Percentiles rank a stretch among this genome's conserved stretches.
Evolutionary conservation across 2,797 vertebrate species (phyloP).

Genomic region (Staurois parvus): DNA sequence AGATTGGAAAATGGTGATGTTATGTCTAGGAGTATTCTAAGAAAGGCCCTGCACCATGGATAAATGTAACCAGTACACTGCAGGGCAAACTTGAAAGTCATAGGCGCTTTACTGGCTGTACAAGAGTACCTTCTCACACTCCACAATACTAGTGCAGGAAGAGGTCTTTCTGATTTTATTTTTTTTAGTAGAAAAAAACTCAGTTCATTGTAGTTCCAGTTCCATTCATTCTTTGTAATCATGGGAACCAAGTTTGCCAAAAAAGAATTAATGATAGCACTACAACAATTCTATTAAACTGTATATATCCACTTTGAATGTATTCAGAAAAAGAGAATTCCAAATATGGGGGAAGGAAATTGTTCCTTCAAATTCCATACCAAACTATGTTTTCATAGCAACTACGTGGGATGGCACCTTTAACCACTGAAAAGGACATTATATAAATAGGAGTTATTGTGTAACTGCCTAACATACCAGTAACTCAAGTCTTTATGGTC

Average conservation of each 20-base stretch:
- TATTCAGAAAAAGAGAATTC: conserved; percentile 19
- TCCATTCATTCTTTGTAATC: too few species aligned
- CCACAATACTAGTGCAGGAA: too few species aligned
- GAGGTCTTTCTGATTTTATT: too few species aligned
- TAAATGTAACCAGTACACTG: too few species aligned
- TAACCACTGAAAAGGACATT: conserved; percentile 50
- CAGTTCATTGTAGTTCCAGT: too few species aligned
- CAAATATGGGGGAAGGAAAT: conserved; percentile 5
- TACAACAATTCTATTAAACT: not conserved
- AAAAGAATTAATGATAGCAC: not conserved
- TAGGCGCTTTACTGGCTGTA: too few species aligned
- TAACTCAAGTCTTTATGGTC: conserved; percentile 59
- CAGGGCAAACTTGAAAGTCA: too few species aligned
- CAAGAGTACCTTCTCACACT: too few species aligned
- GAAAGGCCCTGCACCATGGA: too few species aligned
- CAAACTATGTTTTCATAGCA: conserved; percentile 30
- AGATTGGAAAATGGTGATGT: too few species aligned
- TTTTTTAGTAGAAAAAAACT: too few species aligned
- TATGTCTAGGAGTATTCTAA: too few species aligned
- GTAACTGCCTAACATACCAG: conserved; percentile 60
- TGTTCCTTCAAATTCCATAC: conserved; percentile 43
- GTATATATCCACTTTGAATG: not conserved
- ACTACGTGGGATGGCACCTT: conserved; percentile 53
- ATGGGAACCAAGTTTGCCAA: not conserved
- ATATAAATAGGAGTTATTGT: conserved; percentile 59